Conservation (phyloP, 2,113 vertebrate species). For the Hypocryptadius cinnamomeus region DNA sequence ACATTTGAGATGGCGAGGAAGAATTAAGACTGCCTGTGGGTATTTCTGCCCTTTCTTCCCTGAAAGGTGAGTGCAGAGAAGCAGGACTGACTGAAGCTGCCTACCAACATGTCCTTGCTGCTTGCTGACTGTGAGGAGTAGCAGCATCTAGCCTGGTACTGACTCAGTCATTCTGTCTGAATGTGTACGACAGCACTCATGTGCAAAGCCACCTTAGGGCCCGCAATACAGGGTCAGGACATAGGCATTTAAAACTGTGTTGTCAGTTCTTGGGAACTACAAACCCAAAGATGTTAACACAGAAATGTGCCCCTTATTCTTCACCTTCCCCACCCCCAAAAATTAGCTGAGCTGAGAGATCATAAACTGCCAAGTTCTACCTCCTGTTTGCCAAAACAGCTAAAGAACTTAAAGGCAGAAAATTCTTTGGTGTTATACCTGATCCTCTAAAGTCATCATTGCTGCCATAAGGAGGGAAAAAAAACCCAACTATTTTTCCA, state of each 20-base stretch:
- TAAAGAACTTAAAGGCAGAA: background rate
- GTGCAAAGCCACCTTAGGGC: background rate
- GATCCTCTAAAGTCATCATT: background rate
- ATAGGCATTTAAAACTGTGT: background rate
- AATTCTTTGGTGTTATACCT: background rate
- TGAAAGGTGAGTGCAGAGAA: background rate
- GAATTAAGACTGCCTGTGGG: rapidly evolving
- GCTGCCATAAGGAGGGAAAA: background rate
- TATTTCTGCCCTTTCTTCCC: background rate
- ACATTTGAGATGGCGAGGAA: background rate
- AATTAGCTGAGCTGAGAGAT: background rate
- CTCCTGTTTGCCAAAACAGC: background rate
- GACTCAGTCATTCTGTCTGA: background rate
- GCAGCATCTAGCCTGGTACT: background rate
- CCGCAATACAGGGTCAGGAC: background rate
- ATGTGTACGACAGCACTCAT: rapidly evolving
- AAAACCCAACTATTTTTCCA: background rate
- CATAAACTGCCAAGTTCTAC: background rate
- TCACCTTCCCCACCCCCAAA: background rate
- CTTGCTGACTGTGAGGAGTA: background rate
- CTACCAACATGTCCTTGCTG: background rate
- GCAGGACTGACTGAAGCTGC: background rate
- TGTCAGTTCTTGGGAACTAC: background rate
- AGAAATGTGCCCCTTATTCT: background rate
- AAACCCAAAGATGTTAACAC: background rate